Conservation (phyloP, 2,888 invertebrate genomes). For the Embidobia sp. region DNA sequence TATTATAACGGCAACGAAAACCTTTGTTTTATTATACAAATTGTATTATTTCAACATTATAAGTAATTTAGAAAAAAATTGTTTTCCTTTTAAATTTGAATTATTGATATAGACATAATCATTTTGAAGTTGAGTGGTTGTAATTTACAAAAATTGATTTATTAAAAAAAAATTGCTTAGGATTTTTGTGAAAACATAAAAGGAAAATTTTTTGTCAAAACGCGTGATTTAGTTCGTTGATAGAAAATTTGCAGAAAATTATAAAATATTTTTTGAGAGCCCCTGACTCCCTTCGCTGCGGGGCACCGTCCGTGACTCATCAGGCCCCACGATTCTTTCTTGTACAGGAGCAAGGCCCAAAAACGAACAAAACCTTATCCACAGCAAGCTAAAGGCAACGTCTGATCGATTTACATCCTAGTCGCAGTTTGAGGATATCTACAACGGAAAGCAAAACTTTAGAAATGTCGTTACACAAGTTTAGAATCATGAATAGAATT, state of each 20-base stretch:
- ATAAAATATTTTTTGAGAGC: conserved; percentile 70
- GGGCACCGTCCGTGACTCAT: conserved; percentile 81
- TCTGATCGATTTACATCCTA: conserved; percentile 80
- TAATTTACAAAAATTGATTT: no score
- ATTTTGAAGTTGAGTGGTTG: no score
- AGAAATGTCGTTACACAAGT: conserved; percentile 9
- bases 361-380: conserved; percentile 75
- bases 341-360: conserved; percentile 78
- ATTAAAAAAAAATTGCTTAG: no score
- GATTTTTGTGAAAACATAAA: no score
- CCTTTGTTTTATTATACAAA: background rate
- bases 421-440: conserved; percentile 77
- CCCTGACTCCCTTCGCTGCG: conserved; percentile 77
- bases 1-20: background rate
- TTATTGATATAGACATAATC: no score
- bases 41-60: no score
- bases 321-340: conserved; percentile 80
- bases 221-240: no score
- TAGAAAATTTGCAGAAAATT: background rate
- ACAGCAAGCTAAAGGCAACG: conserved; percentile 72
- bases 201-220: no score
- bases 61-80: no score
- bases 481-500: background rate
- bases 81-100: no score
- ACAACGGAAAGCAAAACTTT: conserved; percentile 72